These are phyloP conservation scores for Xenopus laevis DNA, from an alignment of 2,113 vertebrate genomes.

Conservation along the genomic window DNA sequence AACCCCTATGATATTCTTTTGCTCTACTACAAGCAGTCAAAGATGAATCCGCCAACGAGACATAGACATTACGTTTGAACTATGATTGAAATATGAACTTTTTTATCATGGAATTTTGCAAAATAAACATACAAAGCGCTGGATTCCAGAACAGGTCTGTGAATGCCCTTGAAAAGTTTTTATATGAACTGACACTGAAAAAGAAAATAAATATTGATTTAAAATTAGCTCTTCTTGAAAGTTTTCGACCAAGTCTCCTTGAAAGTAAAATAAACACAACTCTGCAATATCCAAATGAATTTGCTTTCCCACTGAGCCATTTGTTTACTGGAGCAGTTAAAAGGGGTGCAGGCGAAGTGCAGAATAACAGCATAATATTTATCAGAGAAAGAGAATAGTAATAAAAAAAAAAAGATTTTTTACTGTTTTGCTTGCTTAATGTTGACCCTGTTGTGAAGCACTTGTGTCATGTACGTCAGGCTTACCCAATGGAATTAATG, in stretches of 20 bases:
- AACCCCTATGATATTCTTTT: no score
- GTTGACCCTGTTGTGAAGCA: no score
- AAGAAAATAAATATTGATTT: slow-evolving; percentile 28
- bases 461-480: no score
- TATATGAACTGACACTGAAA: slow-evolving; percentile 22
- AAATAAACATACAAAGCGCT: slow-evolving; percentile 1
- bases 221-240: slow-evolving; percentile 27
- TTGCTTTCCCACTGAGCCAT: slow-evolving; percentile 27
- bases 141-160: slow-evolving; percentile 5
- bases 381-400: neutral
- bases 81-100: no score
- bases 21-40: no score
- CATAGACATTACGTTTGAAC: no score
- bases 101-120: no score
- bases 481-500: no score
- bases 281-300: slow-evolving; percentile 27
- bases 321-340: slow-evolving; percentile 32
- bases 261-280: slow-evolving; percentile 39
- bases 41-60: no score
- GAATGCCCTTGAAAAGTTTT: slow-evolving; percentile 16
- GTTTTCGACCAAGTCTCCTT: slow-evolving; percentile 27
- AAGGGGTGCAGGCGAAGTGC: slow-evolving; percentile 27
- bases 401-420: no score
- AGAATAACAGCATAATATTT: slow-evolving; percentile 33
- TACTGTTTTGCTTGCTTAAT: no score